These are phyloP conservation scores for Tubulanus polymorphus DNA, from an alignment of 2,888 invertebrate species.

Conservation along the genomic window DNA sequence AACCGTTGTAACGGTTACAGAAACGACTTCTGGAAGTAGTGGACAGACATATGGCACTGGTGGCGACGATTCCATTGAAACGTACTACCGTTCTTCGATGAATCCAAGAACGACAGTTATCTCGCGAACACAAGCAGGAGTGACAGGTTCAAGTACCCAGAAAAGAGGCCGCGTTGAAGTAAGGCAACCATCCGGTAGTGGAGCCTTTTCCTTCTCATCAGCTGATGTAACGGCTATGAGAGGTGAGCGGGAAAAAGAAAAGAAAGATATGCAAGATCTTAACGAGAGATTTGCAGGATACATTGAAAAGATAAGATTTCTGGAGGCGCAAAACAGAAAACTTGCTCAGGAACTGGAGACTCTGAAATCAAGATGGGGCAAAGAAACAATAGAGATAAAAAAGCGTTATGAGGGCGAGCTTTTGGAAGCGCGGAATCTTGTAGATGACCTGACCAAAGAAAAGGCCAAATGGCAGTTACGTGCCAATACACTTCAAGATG, in stretches of 20 bases:
- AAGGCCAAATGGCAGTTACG: slow-evolving; percentile 50
- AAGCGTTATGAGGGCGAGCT: slow-evolving; percentile 50
- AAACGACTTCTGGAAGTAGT: no score
- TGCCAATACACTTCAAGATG: slow-evolving; percentile 40
- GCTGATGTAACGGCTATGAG: no score
- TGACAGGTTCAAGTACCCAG: neutral
- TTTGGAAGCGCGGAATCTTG: slow-evolving; percentile 34
- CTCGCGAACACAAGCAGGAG: neutral
- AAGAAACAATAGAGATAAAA: slow-evolving; percentile 18
- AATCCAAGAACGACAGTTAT: neutral
- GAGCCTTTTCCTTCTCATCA: no score
- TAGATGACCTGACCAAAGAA: slow-evolving; percentile 43
- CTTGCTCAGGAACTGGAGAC: slow-evolving; percentile 22
- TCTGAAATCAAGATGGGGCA: slow-evolving; percentile 19
- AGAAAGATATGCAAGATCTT: slow-evolving; percentile 54
- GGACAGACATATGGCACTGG: no score
- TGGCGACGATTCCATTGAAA: no score
- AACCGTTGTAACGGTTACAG: no score
- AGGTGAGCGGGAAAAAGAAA: slow-evolving; percentile 52
- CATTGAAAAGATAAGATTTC: slow-evolving; percentile 43
- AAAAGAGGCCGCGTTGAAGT: no score
- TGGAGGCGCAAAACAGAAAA: slow-evolving; percentile 28
- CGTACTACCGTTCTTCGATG: neutral
- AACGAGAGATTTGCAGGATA: slow-evolving; percentile 53
- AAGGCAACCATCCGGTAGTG: no score